Conservation (phyloP, 2,797 vertebrate species). For the Gambusia yucatana region DNA sequence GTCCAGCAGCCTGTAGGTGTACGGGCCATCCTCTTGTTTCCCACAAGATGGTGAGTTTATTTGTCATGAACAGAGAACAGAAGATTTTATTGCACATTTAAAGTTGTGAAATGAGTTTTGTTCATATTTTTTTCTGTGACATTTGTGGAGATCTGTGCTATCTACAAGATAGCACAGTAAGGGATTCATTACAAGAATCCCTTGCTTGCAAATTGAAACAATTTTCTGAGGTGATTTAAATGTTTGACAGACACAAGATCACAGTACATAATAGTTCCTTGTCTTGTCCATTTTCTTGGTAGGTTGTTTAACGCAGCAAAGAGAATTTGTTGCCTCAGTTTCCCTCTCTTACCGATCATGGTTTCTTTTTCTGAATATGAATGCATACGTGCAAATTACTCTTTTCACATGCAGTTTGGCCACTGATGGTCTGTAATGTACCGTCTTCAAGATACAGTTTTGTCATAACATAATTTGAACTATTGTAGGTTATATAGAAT, state of each 20-base stretch:
- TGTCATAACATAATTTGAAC: background rate
- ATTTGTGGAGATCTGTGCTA: background rate
- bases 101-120: background rate
- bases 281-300: background rate
- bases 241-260: background rate
- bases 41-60: background rate
- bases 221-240: background rate
- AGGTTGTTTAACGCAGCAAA: background rate
- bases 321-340: background rate
- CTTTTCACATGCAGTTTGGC: background rate
- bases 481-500: background rate
- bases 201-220: background rate
- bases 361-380: background rate
- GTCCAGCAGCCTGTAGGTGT: constrained; percentile 2
- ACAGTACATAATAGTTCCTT: background rate
- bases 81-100: background rate
- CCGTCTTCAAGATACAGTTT: background rate
- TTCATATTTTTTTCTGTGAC: background rate
- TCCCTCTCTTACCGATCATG: rapidly evolving
- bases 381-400: background rate
- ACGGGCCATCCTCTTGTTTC: constrained; percentile 14
- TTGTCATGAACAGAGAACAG: background rate
- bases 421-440: background rate
- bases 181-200: too few relatives aligned
- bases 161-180: too few relatives aligned